phyloP scores from a whole-genome alignment of 1,140 invertebrate genomes.

The Polypedilum pembai region DNA sequence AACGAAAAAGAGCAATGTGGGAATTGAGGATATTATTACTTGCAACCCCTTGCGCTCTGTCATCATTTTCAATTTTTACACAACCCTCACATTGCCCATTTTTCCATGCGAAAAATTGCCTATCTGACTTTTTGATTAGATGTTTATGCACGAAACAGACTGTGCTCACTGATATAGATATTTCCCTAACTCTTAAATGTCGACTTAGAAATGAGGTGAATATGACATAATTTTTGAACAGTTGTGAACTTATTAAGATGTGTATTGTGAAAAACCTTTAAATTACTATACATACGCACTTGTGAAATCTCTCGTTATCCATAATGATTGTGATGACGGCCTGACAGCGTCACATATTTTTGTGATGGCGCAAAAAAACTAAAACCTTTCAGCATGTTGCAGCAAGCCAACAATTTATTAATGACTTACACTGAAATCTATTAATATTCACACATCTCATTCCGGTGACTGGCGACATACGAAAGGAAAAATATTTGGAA shows the following conservation, averaged over 20 bases:
- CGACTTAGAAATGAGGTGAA: conserved; percentile 5
- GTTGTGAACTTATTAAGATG: conserved; percentile 12
- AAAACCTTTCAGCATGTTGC: conserved; percentile 7
- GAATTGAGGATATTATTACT: conserved; percentile 5
- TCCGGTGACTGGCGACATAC: neutral
- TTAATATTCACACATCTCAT: neutral
- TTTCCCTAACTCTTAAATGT: neutral
- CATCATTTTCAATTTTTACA: conserved; percentile 3
- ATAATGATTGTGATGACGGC: neutral
- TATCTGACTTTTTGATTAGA: conserved; percentile 13
- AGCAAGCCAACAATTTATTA: conserved; percentile 1
- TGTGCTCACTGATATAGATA: neutral
- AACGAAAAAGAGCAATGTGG: conserved; percentile 17
- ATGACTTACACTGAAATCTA: conserved; percentile 17
- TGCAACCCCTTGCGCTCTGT: neutral
- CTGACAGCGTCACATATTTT: conserved; percentile 2
- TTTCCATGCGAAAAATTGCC: conserved; percentile 1
- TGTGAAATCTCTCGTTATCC: neutral
- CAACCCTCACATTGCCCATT: conserved; percentile 7
- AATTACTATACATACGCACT: conserved; percentile 12
- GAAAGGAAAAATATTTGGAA: too few relatives aligned
- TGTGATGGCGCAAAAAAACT: neutral
- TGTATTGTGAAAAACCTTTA: neutral
- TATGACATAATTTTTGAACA: neutral
- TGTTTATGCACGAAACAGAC: conserved; percentile 1